Base-by-base conservation (phyloP, 2,888 invertebrate genomes). In the Orthosia gracilis region DNA sequence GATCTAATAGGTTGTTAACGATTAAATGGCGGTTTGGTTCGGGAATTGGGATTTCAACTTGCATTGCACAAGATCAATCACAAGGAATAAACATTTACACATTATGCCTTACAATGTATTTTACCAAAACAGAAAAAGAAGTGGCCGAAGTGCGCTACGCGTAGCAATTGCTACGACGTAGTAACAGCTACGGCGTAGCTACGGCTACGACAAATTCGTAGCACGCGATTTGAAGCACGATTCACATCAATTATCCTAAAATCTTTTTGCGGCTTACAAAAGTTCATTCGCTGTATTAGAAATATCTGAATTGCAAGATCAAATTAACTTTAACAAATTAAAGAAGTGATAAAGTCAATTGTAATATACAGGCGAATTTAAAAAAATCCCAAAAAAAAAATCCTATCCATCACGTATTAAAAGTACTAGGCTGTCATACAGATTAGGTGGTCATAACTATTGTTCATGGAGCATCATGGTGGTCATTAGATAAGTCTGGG, bases 381-480 rank as follows among this genome's bases (percentile, higher is more conserved):
- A n/a, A n/a, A n/a, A n/a, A n/a, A n/a, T n/a, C n/a, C n/a, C n/a
- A n/a, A n/a, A n/a, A n/a, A n/a, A n/a, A n/a, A n/a, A n/a, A n/a
- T n/a, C 15, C 17, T 57, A 47, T 21, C 11, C 2, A 55, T 23
- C 15, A 45, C 15, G 2, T 52, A 21, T 31, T 58, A 31, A 4
- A 57, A 58, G 40, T 45, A 18, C 40, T 57, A 63, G 49, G 73
- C 11, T 57, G 23, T 49, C 18, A n/a, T 58, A 17, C 18, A 52
- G 47, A 69, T 69, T 55, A 47, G 4, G 5, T 52, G 31, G 31
- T 31, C 40, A 40, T 75, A 65, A 76, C 49, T 57, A 76, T 54
- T 69, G 26, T 57, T 50, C 23, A 12, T 61, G 52, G 21, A 73
- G 40, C 47, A 13, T 49, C 11, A 13, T 64, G 26, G 23, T 66